Evolutionary conservation across 2,888 invertebrate genomes (phyloP), one percentile per base, ranked within the genome.

Genomic region (Parthenolecanium corni): DNA sequence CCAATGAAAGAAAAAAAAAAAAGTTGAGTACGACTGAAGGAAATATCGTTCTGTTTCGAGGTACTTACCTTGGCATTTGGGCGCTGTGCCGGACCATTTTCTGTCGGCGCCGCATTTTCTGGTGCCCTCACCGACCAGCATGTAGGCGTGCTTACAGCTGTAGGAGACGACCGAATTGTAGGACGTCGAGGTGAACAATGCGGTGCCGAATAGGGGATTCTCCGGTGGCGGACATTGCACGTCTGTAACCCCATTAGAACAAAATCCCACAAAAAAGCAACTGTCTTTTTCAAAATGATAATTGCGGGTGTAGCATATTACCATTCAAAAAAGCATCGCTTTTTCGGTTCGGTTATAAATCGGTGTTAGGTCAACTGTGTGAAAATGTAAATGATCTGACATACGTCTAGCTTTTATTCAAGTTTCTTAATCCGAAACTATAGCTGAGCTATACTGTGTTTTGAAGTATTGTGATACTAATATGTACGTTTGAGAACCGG

Each of bases 101-200:
- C 89, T 86, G 74, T 96, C 93, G 0, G 94, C 89, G 1, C 92
- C 89, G 74, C 98, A 98, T 49, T 89, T 79, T 68, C 97, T 80
- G 2, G 93, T 93, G 14, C 85, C 82, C 67, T 91, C 89, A 0
- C 97, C 97, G 9, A 90, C 82, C 66, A 97, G 80, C 65, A 89
- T 85, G 76, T 86, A 96, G 11, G 95, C 95, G 71, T 92, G 89
- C 71, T 89, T 87, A 78, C 98, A 98, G 72, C 92, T 91, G 76
- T 97, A 97, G 54, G 88, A 87, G 21, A 96, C 92, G 65, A 92
- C 86, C 0, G 95, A 91, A 74, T 96, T 94, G 80, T 93, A 97
- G 1, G 91, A 89, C 72, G 89, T 84, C 46, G 93, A 90, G 0
- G 89, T 89, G 75, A 89, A 95, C 67, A 92, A 84, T 63, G 94